These are phyloP conservation scores for Agonopterix heracliana DNA, from an alignment of 2,888 invertebrate species.

Conservation along the genomic window DNA sequence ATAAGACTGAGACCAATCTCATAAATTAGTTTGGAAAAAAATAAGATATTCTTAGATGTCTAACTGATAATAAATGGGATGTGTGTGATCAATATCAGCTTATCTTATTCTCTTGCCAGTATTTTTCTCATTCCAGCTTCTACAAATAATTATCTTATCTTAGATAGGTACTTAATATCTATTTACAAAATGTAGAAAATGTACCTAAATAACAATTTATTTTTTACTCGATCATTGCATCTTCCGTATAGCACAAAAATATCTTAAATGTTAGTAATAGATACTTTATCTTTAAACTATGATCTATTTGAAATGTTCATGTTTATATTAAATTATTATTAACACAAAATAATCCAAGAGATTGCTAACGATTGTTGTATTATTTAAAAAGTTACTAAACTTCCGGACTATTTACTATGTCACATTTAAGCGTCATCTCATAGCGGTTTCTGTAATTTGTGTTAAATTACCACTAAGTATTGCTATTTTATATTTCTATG, in stretches of 20 bases:
- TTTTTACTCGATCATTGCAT: background rate
- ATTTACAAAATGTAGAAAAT: background rate
- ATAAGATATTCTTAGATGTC: background rate
- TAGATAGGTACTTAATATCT: background rate
- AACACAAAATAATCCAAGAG: too few species aligned
- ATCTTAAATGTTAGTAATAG: background rate
- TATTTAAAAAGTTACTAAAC: too few species aligned
- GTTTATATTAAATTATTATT: too few species aligned
- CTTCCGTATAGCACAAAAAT: constrained; percentile 3
- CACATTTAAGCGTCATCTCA: too few species aligned
- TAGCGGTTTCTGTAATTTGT: too few species aligned
- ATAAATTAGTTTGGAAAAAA: constrained; percentile 15
- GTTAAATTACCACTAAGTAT: too few species aligned
- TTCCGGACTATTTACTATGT: too few species aligned
- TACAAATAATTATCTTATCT: constrained; percentile 5
- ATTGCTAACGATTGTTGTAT: too few species aligned
- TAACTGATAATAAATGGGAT: too few species aligned
- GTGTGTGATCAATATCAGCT: background rate
- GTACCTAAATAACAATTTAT: background rate
- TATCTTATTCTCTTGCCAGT: constrained; percentile 2
- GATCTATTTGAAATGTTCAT: background rate
- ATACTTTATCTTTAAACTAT: background rate
- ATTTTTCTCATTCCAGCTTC: constrained; percentile 23
- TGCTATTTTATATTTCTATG: too few species aligned
- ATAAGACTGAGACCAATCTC: constrained; percentile 65